Percentiles rank a stretch among this genome's conserved stretches.
These are phyloP conservation scores for Sylvicola fuscatus DNA, from an alignment of 2,888 invertebrate species.

Conservation along the genomic window DNA sequence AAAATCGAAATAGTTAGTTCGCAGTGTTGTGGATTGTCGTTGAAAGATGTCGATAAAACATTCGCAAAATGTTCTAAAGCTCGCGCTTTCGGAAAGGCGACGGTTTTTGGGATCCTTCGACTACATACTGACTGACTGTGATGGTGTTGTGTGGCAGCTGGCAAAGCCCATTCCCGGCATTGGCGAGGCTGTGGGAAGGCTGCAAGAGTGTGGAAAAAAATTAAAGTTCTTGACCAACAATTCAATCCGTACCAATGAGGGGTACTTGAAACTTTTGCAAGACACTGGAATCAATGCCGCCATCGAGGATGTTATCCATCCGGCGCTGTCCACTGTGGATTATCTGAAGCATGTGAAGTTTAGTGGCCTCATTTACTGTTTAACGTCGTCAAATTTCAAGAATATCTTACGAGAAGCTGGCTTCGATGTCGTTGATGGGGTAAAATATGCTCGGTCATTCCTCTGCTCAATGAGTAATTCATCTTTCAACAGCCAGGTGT, in stretches of 20 bases:
- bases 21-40: no score
- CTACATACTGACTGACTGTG: slow-evolving; percentile 34
- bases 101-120: slow-evolving; percentile 29
- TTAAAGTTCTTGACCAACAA: slow-evolving; percentile 26
- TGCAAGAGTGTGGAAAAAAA: slow-evolving; percentile 23
- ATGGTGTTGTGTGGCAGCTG: slow-evolving; percentile 30
- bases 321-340: slow-evolving; percentile 23
- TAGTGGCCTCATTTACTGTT: slow-evolving; percentile 22
- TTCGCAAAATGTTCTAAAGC: slow-evolving; percentile 7
- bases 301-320: slow-evolving; percentile 24
- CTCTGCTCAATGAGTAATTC: no score
- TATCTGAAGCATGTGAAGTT: slow-evolving; percentile 27
- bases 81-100: slow-evolving; percentile 15
- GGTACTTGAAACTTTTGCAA: slow-evolving; percentile 15
- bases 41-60: no score
- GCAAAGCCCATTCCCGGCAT: slow-evolving; percentile 20
- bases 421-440: slow-evolving; percentile 23
- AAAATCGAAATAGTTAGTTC: no score
- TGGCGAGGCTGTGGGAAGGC: slow-evolving; percentile 17
- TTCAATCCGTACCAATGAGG: slow-evolving; percentile 15
- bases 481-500: not conserved
- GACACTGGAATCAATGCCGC: slow-evolving; percentile 14
- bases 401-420: slow-evolving; percentile 21
- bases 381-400: slow-evolving; percentile 19
- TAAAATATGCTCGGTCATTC: no score